Percentiles rank a stretch among this genome's conserved stretches.
Evolutionary conservation across 2,797 vertebrate genomes (phyloP).

Genomic region (Xenentodon cancila): DNA sequence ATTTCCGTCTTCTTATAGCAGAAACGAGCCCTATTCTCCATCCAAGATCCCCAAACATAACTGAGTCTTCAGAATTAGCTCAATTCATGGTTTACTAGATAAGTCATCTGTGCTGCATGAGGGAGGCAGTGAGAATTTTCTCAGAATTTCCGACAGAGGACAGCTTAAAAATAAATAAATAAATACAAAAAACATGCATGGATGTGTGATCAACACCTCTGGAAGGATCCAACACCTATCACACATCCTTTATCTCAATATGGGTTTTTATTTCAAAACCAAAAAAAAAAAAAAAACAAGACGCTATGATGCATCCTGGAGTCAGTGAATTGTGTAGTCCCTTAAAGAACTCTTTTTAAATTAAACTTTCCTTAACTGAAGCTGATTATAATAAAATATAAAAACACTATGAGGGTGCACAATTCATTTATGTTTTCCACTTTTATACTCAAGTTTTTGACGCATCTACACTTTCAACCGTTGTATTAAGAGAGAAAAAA

Average conservation of each 20-base stretch:
- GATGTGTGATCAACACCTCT: constrained; percentile 51
- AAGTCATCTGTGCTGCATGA: not conserved
- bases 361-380: not conserved
- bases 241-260: constrained; percentile 13
- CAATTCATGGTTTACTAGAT: not conserved
- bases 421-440: not conserved
- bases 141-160: constrained; percentile 40
- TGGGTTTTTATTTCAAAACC: constrained; percentile 11
- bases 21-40: constrained; percentile 23
- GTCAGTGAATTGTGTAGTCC: not conserved
- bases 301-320: not conserved
- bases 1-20: constrained; percentile 31
- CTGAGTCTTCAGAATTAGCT: constrained; percentile 20
- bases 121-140: constrained; percentile 32
- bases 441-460: not conserved
- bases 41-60: constrained; percentile 5
- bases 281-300: no score
- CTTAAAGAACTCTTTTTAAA: constrained; percentile 1
- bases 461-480: not conserved
- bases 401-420: not conserved
- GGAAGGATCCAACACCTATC: constrained; percentile 34
- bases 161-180: constrained; percentile 14
- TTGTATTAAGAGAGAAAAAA: not conserved
- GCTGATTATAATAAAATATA: no score
- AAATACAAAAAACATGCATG: constrained; percentile 8